Evolutionary conservation across 2,888 invertebrate genomes (phyloP), one percentile per base, ranked within the genome.

Genomic region (Brachyptera putata): DNA sequence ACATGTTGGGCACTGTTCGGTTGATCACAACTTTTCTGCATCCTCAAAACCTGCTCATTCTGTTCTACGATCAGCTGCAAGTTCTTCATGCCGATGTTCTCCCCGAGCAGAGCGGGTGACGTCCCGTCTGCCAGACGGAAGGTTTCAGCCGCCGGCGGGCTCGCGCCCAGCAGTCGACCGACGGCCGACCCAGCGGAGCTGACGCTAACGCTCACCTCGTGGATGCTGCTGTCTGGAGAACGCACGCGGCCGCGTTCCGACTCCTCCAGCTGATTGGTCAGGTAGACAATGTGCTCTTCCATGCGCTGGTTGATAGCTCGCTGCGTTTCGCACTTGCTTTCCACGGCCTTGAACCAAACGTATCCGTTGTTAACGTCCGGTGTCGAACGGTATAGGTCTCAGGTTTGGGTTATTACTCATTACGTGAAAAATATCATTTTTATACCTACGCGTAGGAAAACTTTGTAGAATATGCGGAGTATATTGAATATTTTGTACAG

Each of bases 241-340:
- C 57, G 49, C 36, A 30, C 30, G 21, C 57, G 57, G 11, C 43
- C 16, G 14, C 57, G 16, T 25, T 61, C 34, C 49, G 16, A 14
- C 48, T 30, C 58, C 25, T 76, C 76, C 16, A 76, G 65, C 62
- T 74, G 73, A 68, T 76, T 73, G 56, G 74, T 74, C 58, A 82
- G 67, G 64, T 80, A 78, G 67, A 83, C 69, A 53, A 83, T 75
- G 64, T 78, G 77, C 64, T 80, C 79, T 67, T 84, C 83, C 70
- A 83, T 73, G 65, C 77, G 76, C 61, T 79, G 72, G 67, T 81
- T 81, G 56, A 81, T 77, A 21, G 75, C 72, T 67, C 81, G 75
- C 64, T 81, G 80, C 4, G 77, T 75, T 63, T 79, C 77, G 66
- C 83, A 84, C 69, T 83, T 84, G 62, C 76, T 78, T 67, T 81